phyloP scores from a whole-genome alignment of 2,888 invertebrate species.

The Unio pictorum region DNA sequence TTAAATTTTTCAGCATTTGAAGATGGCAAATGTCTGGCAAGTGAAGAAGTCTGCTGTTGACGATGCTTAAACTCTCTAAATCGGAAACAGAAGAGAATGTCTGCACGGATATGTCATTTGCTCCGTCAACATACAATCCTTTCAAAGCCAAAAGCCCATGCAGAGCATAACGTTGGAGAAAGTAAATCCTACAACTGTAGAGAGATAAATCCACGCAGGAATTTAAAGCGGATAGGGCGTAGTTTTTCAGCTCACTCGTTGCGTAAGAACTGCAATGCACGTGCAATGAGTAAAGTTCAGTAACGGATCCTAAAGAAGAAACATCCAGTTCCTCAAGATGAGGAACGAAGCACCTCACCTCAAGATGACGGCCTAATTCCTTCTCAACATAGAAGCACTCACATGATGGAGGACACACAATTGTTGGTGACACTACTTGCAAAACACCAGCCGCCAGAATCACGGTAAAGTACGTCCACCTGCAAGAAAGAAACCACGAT shows the following conservation, averaged over 20 bases:
- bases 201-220: slow-evolving; percentile 14
- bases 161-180: slow-evolving; percentile 23
- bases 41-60: slow-evolving; percentile 16
- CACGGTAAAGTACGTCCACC: background rate
- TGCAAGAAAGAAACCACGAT: too few relatives aligned
- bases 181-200: slow-evolving; percentile 23
- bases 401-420: slow-evolving; percentile 25
- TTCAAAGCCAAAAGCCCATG: slow-evolving; percentile 9
- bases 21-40: slow-evolving; percentile 21
- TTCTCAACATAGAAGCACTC: slow-evolving; percentile 19
- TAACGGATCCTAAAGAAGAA: slow-evolving; percentile 4
- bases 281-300: slow-evolving; percentile 12
- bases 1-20: slow-evolving; percentile 10
- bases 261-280: slow-evolving; percentile 21
- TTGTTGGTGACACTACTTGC: background rate
- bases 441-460: too few relatives aligned
- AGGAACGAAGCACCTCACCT: slow-evolving; percentile 26
- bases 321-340: slow-evolving; percentile 19
- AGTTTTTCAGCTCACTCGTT: slow-evolving; percentile 18
- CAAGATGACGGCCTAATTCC: background rate
- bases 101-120: slow-evolving; percentile 24
- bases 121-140: slow-evolving; percentile 10
- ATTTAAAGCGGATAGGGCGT: slow-evolving; percentile 13
- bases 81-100: slow-evolving; percentile 12
- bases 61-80: slow-evolving; percentile 11